Evolutionary conservation across 2,888 invertebrate genomes (phyloP).

Genomic region (Epistrophe eligans): DNA sequence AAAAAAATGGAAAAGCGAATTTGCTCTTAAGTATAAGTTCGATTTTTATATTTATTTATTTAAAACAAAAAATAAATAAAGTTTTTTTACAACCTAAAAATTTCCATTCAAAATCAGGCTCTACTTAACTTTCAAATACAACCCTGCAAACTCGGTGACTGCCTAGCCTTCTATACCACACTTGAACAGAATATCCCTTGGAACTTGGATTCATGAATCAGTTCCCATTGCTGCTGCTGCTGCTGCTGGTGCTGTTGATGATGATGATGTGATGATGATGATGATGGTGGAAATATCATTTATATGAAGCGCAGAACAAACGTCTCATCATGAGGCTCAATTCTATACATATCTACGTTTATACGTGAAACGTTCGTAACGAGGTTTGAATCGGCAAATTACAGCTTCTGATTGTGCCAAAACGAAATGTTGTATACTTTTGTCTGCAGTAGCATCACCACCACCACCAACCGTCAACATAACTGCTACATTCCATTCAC

Average conservation of each 20-base stretch:
- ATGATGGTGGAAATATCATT: conserved; percentile 70
- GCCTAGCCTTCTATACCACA: conserved; percentile 17
- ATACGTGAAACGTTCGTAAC: conserved; percentile 79
- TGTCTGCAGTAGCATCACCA: conserved; percentile 29
- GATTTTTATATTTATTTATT: no score
- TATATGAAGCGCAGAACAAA: conserved; percentile 77
- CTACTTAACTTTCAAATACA: background rate
- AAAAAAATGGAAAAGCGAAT: no score
- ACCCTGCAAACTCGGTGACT: conserved; percentile 1
- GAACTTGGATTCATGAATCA: conserved; percentile 64
- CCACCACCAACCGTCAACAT: conserved; percentile 39
- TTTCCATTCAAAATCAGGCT: background rate
- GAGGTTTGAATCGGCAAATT: conserved; percentile 80
- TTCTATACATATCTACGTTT: background rate
- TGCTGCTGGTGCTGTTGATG: conserved; percentile 35
- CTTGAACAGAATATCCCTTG: conserved; percentile 38
- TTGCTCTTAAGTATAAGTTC: no score
- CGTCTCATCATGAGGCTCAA: conserved; percentile 77
- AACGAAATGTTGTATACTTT: conserved; percentile 69
- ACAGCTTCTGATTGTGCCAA: conserved; percentile 78
- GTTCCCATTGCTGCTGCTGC: conserved; percentile 42
- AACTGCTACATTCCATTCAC: conserved; percentile 51
- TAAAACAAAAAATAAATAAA: no score
- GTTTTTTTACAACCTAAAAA: no score
- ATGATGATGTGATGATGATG: conserved; percentile 47